These are phyloP conservation scores for Himalopsyche anomala DNA, from an alignment of 2,888 invertebrate genomes.

Conservation along the genomic window DNA sequence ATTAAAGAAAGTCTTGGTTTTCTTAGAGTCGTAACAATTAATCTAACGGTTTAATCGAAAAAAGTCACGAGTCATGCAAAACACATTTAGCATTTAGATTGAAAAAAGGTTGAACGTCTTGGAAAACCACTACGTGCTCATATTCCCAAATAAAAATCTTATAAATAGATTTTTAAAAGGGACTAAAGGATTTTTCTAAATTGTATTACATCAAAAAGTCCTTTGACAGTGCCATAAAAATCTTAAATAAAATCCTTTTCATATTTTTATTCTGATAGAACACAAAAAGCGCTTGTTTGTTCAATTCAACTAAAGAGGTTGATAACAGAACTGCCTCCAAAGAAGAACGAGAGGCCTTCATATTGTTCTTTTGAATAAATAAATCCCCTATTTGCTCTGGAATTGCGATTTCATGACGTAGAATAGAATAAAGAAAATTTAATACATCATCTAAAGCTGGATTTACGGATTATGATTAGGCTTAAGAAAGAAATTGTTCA, in stretches of 20 bases:
- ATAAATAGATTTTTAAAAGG: slow-evolving; percentile 37
- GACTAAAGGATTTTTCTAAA: slow-evolving; percentile 41
- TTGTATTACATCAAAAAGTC: slow-evolving; percentile 50
- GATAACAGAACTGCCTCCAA: slow-evolving; percentile 48
- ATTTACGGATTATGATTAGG: slow-evolving; percentile 61
- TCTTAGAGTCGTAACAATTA: no score
- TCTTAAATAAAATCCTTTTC: slow-evolving; percentile 45
- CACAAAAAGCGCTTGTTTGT: slow-evolving; percentile 60
- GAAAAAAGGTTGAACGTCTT: slow-evolving; percentile 35
- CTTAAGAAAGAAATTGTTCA: slow-evolving; percentile 40
- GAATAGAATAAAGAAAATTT: slow-evolving; percentile 62
- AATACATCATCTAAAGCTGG: slow-evolving; percentile 55
- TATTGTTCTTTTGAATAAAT: slow-evolving; percentile 65
- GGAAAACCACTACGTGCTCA: slow-evolving; percentile 37
- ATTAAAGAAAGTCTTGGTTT: no score
- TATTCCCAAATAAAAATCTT: slow-evolving; percentile 28
- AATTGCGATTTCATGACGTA: slow-evolving; percentile 61
- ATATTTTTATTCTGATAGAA: slow-evolving; percentile 55
- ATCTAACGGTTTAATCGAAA: slow-evolving; percentile 12
- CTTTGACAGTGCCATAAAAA: slow-evolving; percentile 49
- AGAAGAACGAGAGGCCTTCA: slow-evolving; percentile 46
- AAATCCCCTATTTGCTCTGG: slow-evolving; percentile 62
- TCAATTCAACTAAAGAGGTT: slow-evolving; percentile 59
- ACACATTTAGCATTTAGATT: slow-evolving; percentile 42
- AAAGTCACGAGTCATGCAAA: slow-evolving; percentile 40